A percentile compares a stretch with the other conserved stretches of the same genome.
phyloP scores from a whole-genome alignment of 2,888 invertebrate species.

The Sussaba pulchella region DNA sequence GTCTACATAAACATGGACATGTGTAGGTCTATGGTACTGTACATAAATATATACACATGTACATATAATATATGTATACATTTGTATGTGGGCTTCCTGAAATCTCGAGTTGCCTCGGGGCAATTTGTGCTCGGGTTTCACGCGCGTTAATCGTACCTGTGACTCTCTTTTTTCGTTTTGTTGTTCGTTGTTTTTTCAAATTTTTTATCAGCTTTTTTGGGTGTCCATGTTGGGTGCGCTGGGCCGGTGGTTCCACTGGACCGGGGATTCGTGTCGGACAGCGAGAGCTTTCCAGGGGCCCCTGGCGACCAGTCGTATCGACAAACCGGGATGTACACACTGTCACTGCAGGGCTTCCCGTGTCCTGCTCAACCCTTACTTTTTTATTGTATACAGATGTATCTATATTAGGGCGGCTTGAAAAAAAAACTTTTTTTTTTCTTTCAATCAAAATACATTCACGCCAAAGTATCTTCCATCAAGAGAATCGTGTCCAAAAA shows the following conservation, averaged over 20 bases:
- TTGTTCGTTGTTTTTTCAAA: conserved; percentile 37
- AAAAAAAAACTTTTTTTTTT: no score
- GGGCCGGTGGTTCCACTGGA: conserved; percentile 46
- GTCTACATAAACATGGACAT: conserved; percentile 54
- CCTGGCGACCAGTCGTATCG: conserved; percentile 66
- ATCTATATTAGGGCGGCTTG: no score
- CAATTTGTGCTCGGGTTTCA: conserved; percentile 72
- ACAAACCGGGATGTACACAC: conserved; percentile 47
- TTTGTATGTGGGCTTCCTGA: conserved; percentile 69
- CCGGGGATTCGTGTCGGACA: conserved; percentile 43
- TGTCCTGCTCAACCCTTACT: conserved; percentile 48
- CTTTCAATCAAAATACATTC: no score
- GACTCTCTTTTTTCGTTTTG: conserved; percentile 57
- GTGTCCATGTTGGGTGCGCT: conserved; percentile 38
- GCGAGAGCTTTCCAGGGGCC: conserved; percentile 32
- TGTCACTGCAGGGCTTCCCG: conserved; percentile 44
- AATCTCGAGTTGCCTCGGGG: conserved; percentile 76
- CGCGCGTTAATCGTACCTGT: conserved; percentile 74
- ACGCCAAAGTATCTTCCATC: no score
- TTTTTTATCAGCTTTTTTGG: conserved; percentile 46
- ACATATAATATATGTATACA: conserved; percentile 44
- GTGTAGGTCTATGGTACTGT: conserved; percentile 45
- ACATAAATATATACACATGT: not conserved
- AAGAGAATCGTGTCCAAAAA: no score
- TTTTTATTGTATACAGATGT: conserved; percentile 43